These are phyloP conservation scores for Chrysocyon brachyurus DNA, from an alignment of 2,797 vertebrate genomes.

Conservation along the genomic window DNA sequence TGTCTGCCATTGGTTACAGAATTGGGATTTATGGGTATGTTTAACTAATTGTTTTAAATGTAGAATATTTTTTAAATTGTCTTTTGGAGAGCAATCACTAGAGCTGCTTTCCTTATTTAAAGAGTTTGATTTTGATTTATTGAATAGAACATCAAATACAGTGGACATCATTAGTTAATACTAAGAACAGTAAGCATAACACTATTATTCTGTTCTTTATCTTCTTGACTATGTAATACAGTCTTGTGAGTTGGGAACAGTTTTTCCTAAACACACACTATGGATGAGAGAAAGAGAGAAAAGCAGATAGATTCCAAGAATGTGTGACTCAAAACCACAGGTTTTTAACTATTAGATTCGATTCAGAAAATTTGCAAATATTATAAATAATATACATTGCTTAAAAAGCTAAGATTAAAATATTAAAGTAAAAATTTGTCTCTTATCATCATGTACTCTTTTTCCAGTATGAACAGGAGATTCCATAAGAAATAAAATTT, in stretches of 20 bases:
- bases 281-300: neutral
- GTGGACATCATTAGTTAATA: neutral
- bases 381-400: neutral
- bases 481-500: constrained; percentile 47
- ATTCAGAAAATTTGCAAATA: neutral
- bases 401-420: constrained; percentile 26
- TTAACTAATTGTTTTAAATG: neutral
- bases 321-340: neutral
- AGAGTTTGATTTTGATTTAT: neutral
- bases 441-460: neutral
- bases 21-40: neutral
- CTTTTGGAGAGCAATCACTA: neutral
- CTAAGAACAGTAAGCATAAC: neutral
- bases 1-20: neutral
- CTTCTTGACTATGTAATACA: neutral
- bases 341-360: neutral
- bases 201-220: neutral
- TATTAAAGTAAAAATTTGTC: neutral
- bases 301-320: neutral
- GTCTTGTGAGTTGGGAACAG: neutral
- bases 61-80: neutral
- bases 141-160: neutral
- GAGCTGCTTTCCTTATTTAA: neutral
- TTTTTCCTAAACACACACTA: neutral
- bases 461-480: neutral